A percentile compares a stretch with the other conserved stretches of the same genome.
Conservation (phyloP, 2,888 invertebrate genomes). For the Coleophora deauratella region DNA sequence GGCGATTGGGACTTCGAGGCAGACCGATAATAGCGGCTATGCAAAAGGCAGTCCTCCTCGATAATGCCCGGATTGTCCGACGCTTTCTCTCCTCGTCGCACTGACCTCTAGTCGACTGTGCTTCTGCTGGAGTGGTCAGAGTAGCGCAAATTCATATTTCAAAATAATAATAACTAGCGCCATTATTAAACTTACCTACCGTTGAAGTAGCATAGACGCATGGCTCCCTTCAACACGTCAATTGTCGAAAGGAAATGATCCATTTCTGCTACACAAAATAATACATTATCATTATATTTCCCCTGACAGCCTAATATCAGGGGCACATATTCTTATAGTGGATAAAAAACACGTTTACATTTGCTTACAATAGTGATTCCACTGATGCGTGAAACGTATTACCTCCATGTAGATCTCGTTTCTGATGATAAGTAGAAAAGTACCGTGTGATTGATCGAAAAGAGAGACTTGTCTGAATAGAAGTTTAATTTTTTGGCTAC, state of each 20-base stretch:
- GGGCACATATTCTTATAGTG: constrained; percentile 10
- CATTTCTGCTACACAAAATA: constrained; percentile 20
- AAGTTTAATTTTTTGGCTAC: background rate
- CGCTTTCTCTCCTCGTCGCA: too few relatives aligned
- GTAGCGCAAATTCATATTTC: too few relatives aligned
- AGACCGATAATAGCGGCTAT: too few relatives aligned
- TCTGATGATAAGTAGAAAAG: constrained; percentile 23
- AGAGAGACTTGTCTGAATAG: background rate
- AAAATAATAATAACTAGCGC: too few relatives aligned
- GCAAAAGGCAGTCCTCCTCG: too few relatives aligned
- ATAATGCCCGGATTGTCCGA: too few relatives aligned
- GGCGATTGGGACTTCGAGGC: too few relatives aligned
- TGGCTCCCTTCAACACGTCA: constrained; percentile 41
- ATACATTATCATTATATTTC: too few relatives aligned
- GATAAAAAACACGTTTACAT: constrained; percentile 24
- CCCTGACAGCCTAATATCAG: background rate
- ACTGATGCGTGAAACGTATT: constrained; percentile 27
- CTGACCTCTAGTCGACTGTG: too few relatives aligned
- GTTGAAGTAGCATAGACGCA: constrained; percentile 29
- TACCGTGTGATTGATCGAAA: constrained; percentile 17
- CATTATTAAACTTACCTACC: background rate
- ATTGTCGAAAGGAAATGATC: constrained; percentile 47
- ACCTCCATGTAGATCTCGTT: constrained; percentile 23
- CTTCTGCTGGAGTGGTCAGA: too few relatives aligned
- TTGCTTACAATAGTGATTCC: constrained; percentile 35